These are phyloP conservation scores for Beaufortia kweichowensis DNA, from an alignment of 2,113 vertebrate species.

Conservation along the genomic window DNA sequence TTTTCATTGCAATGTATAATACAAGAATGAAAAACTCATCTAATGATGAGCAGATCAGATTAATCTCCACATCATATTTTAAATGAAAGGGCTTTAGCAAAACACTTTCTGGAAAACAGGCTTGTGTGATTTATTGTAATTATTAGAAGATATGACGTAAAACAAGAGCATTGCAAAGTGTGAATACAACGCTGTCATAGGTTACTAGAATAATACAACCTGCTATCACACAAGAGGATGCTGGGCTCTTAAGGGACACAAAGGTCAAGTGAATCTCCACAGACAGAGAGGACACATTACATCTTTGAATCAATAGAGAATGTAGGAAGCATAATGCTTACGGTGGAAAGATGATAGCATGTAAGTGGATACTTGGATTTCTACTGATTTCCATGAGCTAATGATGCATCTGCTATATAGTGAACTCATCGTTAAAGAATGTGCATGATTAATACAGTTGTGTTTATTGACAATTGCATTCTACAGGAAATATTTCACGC, in stretches of 20 bases:
- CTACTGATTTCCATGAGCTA: slow-evolving; percentile 11
- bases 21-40: background rate
- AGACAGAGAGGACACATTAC: slow-evolving; percentile 33
- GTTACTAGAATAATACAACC: background rate
- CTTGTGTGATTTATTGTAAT: background rate
- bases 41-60: background rate
- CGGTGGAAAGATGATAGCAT: slow-evolving; percentile 34
- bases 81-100: slow-evolving; percentile 12
- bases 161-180: background rate
- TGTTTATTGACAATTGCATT: no score
- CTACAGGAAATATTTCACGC: no score
- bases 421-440: background rate
- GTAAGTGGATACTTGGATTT: slow-evolving; percentile 26
- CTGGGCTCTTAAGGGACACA: slow-evolving; percentile 15
- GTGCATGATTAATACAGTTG: background rate
- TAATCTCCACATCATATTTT: background rate
- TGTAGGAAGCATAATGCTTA: slow-evolving; percentile 44
- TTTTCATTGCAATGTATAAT: slow-evolving; percentile 9
- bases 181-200: background rate
- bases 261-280: slow-evolving; percentile 42
- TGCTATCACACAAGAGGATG: background rate
- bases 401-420: background rate
- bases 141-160: slow-evolving; percentile 11
- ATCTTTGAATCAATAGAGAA: slow-evolving; percentile 51
- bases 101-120: background rate